phyloP scores from a whole-genome alignment of 2,113 vertebrate genomes.

The Neodontobutis hainanensis region DNA sequence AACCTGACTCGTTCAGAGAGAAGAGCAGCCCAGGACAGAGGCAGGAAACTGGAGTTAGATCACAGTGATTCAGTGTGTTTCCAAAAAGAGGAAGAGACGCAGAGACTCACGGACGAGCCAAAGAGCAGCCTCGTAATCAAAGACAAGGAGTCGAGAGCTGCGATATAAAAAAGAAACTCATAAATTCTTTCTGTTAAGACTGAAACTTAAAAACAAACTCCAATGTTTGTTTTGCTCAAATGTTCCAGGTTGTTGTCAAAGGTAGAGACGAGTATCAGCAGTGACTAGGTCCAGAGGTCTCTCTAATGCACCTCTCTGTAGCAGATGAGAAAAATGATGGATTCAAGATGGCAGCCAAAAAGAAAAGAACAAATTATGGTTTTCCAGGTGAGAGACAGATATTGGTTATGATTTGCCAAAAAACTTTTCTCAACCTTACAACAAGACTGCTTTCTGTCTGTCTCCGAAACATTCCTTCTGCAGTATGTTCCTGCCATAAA shows the following conservation, averaged over 20 bases:
- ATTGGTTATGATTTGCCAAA: background rate
- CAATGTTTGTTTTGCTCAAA: too few relatives aligned
- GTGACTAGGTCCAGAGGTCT: constrained; percentile 1
- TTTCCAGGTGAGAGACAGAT: background rate
- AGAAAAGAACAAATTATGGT: background rate
- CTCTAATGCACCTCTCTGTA: constrained; percentile 6
- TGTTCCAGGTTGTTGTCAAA: too few relatives aligned
- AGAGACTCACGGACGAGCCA: constrained; percentile 22
- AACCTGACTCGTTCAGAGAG: constrained; percentile 1
- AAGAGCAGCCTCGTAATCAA: constrained; percentile 23
- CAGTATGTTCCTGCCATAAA: too few relatives aligned
- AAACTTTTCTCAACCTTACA: background rate
- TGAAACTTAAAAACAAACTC: background rate
- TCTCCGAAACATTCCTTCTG: too few relatives aligned
- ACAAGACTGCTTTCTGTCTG: background rate
- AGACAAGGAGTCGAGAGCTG: background rate
- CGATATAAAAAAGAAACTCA: background rate
- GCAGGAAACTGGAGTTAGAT: constrained; percentile 34
- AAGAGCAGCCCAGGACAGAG: background rate
- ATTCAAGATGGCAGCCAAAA: constrained; percentile 10
- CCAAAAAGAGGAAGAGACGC: constrained; percentile 8
- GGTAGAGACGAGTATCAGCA: constrained; percentile 5
- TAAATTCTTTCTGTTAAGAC: background rate
- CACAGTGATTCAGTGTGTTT: constrained; percentile 34
- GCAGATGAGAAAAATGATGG: constrained; percentile 14